A percentile compares a stretch with the other conserved stretches of the same genome.
Conservation (phyloP, 1,140 invertebrate genomes). For the Halesus radiatus region DNA sequence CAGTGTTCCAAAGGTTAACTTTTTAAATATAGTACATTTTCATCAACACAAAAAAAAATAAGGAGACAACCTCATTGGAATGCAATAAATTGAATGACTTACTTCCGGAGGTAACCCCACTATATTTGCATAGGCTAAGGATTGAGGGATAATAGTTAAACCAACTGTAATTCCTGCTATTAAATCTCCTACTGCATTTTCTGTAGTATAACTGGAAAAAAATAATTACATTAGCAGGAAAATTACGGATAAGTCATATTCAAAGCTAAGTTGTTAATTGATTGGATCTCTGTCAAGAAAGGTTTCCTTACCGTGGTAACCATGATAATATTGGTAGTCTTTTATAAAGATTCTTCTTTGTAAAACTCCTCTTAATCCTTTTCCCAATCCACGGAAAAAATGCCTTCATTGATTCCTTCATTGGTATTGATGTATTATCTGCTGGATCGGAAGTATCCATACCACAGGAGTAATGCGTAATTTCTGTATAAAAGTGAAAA, state of each 20-base stretch:
- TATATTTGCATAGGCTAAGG: constrained; percentile 87
- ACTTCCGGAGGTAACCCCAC: constrained; percentile 83
- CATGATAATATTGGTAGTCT: constrained; percentile 80
- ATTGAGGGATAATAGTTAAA: constrained; percentile 85
- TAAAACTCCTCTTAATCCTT: constrained; percentile 59
- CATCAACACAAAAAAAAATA: too few relatives aligned
- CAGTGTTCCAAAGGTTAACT: too few relatives aligned
- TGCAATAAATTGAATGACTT: constrained; percentile 43
- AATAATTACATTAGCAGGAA: too few relatives aligned
- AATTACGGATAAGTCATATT: too few relatives aligned
- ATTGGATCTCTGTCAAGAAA: neutral
- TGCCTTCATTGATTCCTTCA: neutral
- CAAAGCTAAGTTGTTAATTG: too few relatives aligned
- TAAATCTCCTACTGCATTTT: constrained; percentile 81
- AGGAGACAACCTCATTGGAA: too few relatives aligned
- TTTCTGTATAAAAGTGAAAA: too few relatives aligned
- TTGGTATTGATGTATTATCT: neutral
- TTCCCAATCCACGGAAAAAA: constrained; percentile 4
- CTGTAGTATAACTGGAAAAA: constrained; percentile 70
- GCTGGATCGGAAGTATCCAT: constrained; percentile 10
- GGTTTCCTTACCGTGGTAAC: constrained; percentile 69
- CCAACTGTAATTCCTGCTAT: constrained; percentile 89
- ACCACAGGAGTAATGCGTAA: too few relatives aligned
- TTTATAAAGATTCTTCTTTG: constrained; percentile 77
- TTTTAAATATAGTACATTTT: too few relatives aligned